These are phyloP conservation scores for Lathamus discolor DNA, from an alignment of 2,113 vertebrate species.

Conservation along the genomic window DNA sequence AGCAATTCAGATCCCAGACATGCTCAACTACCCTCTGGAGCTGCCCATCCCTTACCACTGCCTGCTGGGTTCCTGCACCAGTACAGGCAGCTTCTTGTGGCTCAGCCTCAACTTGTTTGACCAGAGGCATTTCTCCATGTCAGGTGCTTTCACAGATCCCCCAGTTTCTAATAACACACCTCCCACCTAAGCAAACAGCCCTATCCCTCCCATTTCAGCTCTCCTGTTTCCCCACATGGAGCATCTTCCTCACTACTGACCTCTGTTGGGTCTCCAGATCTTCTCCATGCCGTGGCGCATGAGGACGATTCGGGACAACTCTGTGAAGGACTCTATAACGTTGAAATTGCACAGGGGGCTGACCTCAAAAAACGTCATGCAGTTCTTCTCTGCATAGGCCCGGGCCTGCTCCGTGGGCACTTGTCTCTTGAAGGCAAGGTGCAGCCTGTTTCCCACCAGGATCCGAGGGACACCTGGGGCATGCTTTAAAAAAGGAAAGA, in stretches of 20 bases:
- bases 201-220: rapidly evolving
- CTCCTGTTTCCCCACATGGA: rapidly evolving
- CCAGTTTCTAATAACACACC: background rate
- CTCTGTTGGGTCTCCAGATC: conserved; percentile 97
- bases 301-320: conserved; percentile 94
- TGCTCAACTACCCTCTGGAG: background rate
- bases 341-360: conserved; percentile 99
- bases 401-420: conserved; percentile 95
- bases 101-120: background rate
- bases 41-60: background rate
- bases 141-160: background rate
- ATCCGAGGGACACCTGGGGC: conserved; percentile 96
- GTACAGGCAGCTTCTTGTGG: background rate
- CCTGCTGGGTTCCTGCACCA: rapidly evolving
- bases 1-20: background rate
- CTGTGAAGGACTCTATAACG: conserved; percentile 95
- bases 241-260: conserved; percentile 63
- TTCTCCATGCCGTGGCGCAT: conserved; percentile 99
- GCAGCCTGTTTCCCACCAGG: conserved; percentile 94
- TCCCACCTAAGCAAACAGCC: background rate
- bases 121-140: rapidly evolving
- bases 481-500: conserved; percentile 73
- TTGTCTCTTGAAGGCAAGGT: conserved; percentile 95
- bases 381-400: conserved; percentile 94
- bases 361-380: conserved; percentile 99